Conservation (phyloP, 2,888 invertebrate genomes). For the Pegoplata infirma region DNA sequence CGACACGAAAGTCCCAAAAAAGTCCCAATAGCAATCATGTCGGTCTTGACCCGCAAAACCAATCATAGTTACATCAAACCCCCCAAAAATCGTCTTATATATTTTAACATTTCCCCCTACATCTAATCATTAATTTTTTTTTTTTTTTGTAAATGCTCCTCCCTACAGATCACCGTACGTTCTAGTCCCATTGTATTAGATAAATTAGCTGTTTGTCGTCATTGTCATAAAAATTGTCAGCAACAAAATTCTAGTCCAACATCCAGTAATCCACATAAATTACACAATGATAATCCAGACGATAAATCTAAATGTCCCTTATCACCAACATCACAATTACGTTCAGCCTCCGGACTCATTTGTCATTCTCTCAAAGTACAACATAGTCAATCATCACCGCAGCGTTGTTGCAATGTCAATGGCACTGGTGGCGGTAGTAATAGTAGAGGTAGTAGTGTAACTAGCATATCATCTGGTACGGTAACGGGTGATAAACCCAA, state of each 20-base stretch:
- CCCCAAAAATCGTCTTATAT: too few relatives aligned
- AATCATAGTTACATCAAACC: too few relatives aligned
- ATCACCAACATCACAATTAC: slow-evolving; percentile 37
- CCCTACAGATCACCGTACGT: slow-evolving; percentile 84
- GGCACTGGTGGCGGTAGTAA: slow-evolving; percentile 59
- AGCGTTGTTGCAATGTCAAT: slow-evolving; percentile 77
- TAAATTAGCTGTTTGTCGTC: slow-evolving; percentile 86
- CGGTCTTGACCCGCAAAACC: too few relatives aligned
- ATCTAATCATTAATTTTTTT: slow-evolving; percentile 32
- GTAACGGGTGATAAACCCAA: slow-evolving; percentile 72
- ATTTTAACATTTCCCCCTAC: neutral
- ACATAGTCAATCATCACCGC: slow-evolving; percentile 78
- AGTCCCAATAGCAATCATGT: too few relatives aligned
- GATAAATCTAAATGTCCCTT: slow-evolving; percentile 39
- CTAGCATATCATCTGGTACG: slow-evolving; percentile 76
- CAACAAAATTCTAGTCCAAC: slow-evolving; percentile 45
- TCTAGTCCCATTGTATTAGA: slow-evolving; percentile 86
- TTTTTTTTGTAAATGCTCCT: too few relatives aligned
- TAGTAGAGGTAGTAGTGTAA: slow-evolving; percentile 69
- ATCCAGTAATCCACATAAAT: slow-evolving; percentile 25
- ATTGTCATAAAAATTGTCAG: slow-evolving; percentile 87
- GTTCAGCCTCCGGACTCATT: slow-evolving; percentile 64
- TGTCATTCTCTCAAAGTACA: slow-evolving; percentile 78
- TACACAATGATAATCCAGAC: slow-evolving; percentile 12
- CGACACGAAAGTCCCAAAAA: too few relatives aligned